phyloP scores from a whole-genome alignment of 2,113 vertebrate species.

The Hymenochirus boettgeri region DNA sequence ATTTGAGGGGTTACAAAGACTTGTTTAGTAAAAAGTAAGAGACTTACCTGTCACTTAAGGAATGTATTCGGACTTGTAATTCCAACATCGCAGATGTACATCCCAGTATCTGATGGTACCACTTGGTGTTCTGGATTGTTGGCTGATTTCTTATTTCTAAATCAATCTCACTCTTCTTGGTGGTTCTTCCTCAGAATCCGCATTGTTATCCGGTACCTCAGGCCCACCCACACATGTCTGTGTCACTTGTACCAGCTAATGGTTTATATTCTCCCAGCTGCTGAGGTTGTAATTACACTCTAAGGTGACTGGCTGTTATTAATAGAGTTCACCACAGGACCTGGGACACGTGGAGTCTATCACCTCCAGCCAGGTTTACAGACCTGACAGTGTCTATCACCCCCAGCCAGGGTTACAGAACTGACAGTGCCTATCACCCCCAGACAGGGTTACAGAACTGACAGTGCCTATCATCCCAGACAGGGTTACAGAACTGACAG shows the following conservation, averaged over 20 bases:
- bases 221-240: not conserved
- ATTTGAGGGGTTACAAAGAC: no score
- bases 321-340: not conserved
- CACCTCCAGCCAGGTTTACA: no score
- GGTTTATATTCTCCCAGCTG: not conserved
- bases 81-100: slow-evolving; percentile 12
- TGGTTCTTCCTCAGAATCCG: not conserved
- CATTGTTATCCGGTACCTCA: not conserved
- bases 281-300: slow-evolving; percentile 1
- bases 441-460: no score
- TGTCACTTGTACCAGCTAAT: slow-evolving; percentile 1
- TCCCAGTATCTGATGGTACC: not conserved
- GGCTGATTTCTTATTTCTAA: not conserved
- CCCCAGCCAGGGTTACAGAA: no score
- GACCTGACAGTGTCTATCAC: no score
- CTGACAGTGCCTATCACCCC: no score
- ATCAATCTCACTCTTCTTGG: no score
- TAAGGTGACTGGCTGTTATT: not conserved
- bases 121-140: slow-evolving; percentile 1
- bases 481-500: no score
- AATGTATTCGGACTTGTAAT: not conserved
- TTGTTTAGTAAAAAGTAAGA: no score
- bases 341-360: slow-evolving; percentile 7
- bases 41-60: slow-evolving; percentile 22
- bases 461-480: no score